Evolutionary conservation across 2,797 vertebrate genomes (phyloP), one percentile per base, ranked within the genome.

Genomic region (Phyllotis vaccarum): DNA sequence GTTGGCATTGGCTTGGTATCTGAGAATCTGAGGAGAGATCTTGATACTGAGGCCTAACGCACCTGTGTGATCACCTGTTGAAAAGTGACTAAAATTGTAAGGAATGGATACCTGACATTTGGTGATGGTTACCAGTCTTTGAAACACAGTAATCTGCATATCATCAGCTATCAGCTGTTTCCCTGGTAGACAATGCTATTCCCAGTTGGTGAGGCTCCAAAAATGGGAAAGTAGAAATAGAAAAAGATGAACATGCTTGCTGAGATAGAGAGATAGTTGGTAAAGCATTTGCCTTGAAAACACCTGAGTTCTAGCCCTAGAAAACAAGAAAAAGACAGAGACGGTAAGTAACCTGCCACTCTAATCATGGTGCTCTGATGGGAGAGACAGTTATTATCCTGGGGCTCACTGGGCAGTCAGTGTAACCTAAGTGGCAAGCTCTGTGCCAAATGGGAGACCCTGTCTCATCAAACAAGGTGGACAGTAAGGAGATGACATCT

Each of bases 61-160:
- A 94, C 76, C 97, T 96, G 78, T 54, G 24, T 80, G 72, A 95
- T 97, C 90, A 94, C 90, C 96, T 97, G 78, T 96, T 97, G 17
- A 93, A 96, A 96, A 96, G 92, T 97, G 94, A 72, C 92, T 90
- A 2, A 85, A 60, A 60, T 89, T 96, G 62, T 85, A 89, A 88
- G 89, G 93, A 89, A 62, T 68, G 58, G 83, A 94, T 52, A 94
- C 93, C 96, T 6, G 40, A 13, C 70, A n/a, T 89, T 97, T 97
- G 89, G 95, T 0, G 0, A 8, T 95, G 52, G 90, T 74, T 86
- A 66, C 95, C 97, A 89, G 94, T 96, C 93, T 94, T 95, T 94
- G 79, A 95, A 31, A 60, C 97, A 89, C 12, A 94, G 60, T 92
- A 95, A 6, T 81, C 80, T 92, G 29, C 92, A 95, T 97, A 21